A percentile compares a stretch with the other conserved stretches of the same genome.
Evolutionary conservation across 2,888 invertebrate species (phyloP).

Genomic region (Syrista parreyssii): DNA sequence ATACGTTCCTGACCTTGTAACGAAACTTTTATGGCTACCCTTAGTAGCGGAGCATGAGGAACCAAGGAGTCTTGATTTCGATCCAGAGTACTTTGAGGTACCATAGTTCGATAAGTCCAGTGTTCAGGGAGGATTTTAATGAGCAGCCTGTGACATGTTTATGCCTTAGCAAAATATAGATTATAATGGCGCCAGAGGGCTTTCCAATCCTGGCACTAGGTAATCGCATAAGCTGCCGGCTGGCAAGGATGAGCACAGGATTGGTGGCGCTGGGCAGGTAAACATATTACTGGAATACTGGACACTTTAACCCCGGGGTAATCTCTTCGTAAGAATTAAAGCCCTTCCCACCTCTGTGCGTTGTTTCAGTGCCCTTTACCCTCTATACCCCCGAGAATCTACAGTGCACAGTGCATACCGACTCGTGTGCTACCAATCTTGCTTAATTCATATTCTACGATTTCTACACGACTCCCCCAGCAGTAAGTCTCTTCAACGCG

Average conservation of each 20-base stretch:
- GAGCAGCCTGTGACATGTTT: too few relatives aligned
- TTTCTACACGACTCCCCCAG: too few relatives aligned
- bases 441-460: not conserved
- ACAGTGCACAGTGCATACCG: constrained; percentile 39
- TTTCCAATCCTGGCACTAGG: constrained; percentile 8
- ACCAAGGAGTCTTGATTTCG: too few relatives aligned
- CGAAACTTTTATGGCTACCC: too few relatives aligned
- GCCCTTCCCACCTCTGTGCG: constrained; percentile 12
- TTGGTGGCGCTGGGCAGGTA: constrained; percentile 22
- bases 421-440: constrained; percentile 30
- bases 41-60: too few relatives aligned
- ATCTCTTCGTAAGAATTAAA: constrained; percentile 32
- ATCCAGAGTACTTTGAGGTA: too few relatives aligned
- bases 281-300: constrained; percentile 23
- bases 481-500: too few relatives aligned
- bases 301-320: constrained; percentile 37
- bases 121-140: too few relatives aligned
- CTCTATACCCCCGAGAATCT: too few relatives aligned
- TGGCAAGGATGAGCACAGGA: constrained; percentile 30
- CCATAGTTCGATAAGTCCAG: too few relatives aligned
- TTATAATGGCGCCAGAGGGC: constrained; percentile 10
- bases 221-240: constrained; percentile 38
- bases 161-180: not conserved
- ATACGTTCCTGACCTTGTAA: too few relatives aligned
- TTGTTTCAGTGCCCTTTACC: not conserved